Evolutionary conservation across 2,797 vertebrate genomes (phyloP), one percentile per base, ranked within the genome.

Genomic region (Lagodon rhomboides): DNA sequence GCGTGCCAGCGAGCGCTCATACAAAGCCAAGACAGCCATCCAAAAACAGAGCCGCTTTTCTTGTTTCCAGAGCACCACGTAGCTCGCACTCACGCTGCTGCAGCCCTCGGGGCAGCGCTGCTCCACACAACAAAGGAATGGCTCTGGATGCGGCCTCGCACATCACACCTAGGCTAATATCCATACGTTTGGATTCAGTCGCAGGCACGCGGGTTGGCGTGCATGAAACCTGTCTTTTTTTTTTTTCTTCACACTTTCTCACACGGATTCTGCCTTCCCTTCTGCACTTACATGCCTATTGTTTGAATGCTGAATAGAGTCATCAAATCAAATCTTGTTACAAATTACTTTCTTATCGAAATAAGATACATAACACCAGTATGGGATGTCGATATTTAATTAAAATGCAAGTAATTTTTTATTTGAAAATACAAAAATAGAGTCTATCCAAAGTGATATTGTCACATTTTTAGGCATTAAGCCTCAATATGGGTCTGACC

Each of bases 21-120:
- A 90, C 92, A 93, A 94, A 94, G 94, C 92, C 93, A 94, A 94
- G 89, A 93, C 87, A 93, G 87, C 73, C 60, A 91, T 92, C 89
- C 90, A 91, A 92, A 93, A 91, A 93, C 91, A 92, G 91, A 89
- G 88, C 85, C 54, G 88, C 91, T 91, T 93, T 94, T 95, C 91
- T 94, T 90, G 91, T 92, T 94, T 90, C 90, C 90, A 90, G 87
- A 89, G 85, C 83, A 71, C 85, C 70, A 75, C 76, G 51, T 79
- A 82, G 84, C 87, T 91, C 80, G 50, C 80, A 82, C 85, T 85
- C 80, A 63, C 30, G 74, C 82, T 85, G 85, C 83, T 74, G 72
- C 71, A 44, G 78, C 86, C 91, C 91, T 85, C 59, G 3, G 86
- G 91, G 88, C 89, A 77, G 50, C 60, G 3, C 61, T 70, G 80